phyloP scores from a whole-genome alignment of 2,888 invertebrate genomes.

The Apotomis betuletana region DNA sequence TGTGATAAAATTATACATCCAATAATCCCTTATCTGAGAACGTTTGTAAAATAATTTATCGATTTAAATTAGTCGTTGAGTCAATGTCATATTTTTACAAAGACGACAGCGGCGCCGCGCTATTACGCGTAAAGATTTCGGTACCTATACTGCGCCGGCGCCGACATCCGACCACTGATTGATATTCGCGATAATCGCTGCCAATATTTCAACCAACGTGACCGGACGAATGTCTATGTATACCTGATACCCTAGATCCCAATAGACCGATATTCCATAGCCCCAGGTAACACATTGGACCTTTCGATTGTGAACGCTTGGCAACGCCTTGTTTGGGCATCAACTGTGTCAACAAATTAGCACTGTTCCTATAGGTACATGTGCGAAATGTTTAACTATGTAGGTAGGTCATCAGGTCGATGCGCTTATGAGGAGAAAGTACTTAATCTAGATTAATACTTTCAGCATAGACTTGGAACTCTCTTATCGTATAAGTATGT shows the following conservation, averaged over 20 bases:
- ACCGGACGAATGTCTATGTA: conserved; percentile 54
- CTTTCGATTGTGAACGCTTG: background rate
- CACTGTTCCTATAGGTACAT: conserved; percentile 34
- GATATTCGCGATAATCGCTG: conserved; percentile 63
- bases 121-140: conserved; percentile 6
- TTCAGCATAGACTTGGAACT: background rate
- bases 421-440: conserved; percentile 7
- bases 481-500: background rate
- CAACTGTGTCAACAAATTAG: conserved; percentile 41
- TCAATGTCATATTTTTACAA: background rate
- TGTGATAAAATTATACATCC: too few species aligned
- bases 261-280: background rate
- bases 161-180: conserved; percentile 53
- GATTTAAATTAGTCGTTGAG: too few species aligned
- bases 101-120: background rate
- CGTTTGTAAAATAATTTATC: too few species aligned
- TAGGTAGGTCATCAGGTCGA: conserved; percentile 28
- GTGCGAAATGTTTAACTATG: conserved; percentile 34
- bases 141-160: conserved; percentile 50
- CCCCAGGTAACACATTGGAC: background rate
- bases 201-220: conserved; percentile 65
- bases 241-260: conserved; percentile 8
- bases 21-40: too few species aligned
- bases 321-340: conserved; percentile 19
- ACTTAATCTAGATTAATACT: conserved; percentile 9